These are phyloP conservation scores for Lymantria dispar DNA, from an alignment of 2,888 invertebrate species.

Conservation along the genomic window DNA sequence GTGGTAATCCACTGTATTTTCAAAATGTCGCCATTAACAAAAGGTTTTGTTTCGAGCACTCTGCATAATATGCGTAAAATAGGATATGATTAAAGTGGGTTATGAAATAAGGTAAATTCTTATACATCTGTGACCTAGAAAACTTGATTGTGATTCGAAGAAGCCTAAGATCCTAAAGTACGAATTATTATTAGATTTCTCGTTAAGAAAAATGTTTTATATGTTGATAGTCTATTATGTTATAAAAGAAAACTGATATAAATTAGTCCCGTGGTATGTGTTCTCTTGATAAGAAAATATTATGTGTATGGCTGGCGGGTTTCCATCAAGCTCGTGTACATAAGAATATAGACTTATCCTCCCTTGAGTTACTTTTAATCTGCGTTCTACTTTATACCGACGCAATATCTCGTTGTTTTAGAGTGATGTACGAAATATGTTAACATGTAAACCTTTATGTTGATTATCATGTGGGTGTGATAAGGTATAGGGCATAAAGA, in stretches of 20 bases:
- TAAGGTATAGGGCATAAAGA: neutral
- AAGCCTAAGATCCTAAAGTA: no score
- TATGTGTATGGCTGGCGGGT: slow-evolving; percentile 59
- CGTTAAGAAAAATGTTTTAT: slow-evolving; percentile 19
- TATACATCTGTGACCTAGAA: no score
- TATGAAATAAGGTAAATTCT: no score
- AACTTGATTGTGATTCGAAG: no score
- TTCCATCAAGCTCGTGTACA: slow-evolving; percentile 54
- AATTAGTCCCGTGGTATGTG: slow-evolving; percentile 40
- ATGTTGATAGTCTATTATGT: slow-evolving; percentile 19
- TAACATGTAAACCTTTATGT: slow-evolving; percentile 8
- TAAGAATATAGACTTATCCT: slow-evolving; percentile 50
- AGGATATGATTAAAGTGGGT: no score
- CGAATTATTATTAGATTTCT: slow-evolving; percentile 1
- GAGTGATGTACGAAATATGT: slow-evolving; percentile 8
- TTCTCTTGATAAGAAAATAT: slow-evolving; percentile 68
- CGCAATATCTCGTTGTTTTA: slow-evolving; percentile 9
- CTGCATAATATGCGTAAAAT: no score
- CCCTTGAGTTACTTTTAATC: slow-evolving; percentile 58
- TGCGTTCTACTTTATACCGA: slow-evolving; percentile 51
- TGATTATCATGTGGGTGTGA: slow-evolving; percentile 4
- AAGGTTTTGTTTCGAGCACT: no score
- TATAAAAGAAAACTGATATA: slow-evolving; percentile 16
- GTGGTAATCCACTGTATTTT: no score
- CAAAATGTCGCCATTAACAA: no score